Conservation (phyloP, 2,113 vertebrate genomes). For the Pseudolaguvia tuberculata region DNA sequence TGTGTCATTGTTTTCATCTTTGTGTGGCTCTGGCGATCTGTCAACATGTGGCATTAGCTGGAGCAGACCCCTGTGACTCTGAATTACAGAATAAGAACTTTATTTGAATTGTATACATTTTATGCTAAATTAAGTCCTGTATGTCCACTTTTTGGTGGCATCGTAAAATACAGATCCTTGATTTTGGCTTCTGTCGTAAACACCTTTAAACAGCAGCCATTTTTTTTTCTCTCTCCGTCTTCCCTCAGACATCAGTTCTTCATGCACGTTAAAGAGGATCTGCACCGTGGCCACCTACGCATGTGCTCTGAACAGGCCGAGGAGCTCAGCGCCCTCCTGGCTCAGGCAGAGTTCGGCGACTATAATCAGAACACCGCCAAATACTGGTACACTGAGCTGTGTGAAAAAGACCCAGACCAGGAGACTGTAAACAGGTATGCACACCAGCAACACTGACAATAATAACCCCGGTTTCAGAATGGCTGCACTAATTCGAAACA, state of each 20-base stretch:
- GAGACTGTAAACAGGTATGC: conserved; percentile 62
- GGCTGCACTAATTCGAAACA: not conserved
- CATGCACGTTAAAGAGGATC: conserved; percentile 92
- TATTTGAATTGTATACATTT: too few relatives aligned
- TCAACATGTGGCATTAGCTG: too few relatives aligned
- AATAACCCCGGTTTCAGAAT: not conserved
- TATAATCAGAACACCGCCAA: conserved; percentile 97
- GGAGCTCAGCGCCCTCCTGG: conserved; percentile 87
- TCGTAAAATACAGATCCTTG: not conserved
- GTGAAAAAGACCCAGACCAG: conserved; percentile 78
- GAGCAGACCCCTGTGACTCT: too few relatives aligned
- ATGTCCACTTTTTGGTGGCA: conserved; percentile 22
- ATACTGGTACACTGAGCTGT: conserved; percentile 87
- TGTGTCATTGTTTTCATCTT: too few relatives aligned
- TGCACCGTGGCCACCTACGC: conserved; percentile 84
- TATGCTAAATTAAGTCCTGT: too few relatives aligned
- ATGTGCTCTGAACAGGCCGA: conserved; percentile 85
- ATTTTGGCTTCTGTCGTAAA: not conserved
- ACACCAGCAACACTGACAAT: too few relatives aligned
- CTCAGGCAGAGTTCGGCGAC: conserved; percentile 92
- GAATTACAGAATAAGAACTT: too few relatives aligned
- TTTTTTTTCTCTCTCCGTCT: conserved; percentile 17
- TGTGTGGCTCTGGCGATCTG: too few relatives aligned
- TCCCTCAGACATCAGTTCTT: conserved; percentile 86
- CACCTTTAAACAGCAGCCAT: conserved; percentile 8